Base-by-base conservation (phyloP, 2,113 vertebrate species). In the Neodon shergylaensis region DNA sequence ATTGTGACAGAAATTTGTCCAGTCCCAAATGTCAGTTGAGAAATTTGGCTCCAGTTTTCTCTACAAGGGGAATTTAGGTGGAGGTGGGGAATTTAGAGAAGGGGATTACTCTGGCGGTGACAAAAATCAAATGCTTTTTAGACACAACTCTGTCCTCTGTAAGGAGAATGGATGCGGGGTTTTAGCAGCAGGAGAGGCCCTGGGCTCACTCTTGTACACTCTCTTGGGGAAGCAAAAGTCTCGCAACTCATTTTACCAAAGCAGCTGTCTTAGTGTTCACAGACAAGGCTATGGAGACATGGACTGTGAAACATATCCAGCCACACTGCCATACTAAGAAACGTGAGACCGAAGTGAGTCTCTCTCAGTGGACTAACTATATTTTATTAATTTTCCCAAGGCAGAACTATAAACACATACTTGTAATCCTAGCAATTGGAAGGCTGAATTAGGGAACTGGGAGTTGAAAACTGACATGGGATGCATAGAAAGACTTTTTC, bases 11-110 rank as follows among this genome's bases (percentile, higher is more conserved):
- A 88, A 42, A 91, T 33, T 73, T 49, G 47, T 68, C n/a, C 76
- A 78, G 39, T 13, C n/a, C 49, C 61, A 95, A 94, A 88, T 54
- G 74, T 92, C 92, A 90, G 3, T 19, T 39, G 68, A 95, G 88
- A 96, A 77, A 73, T 36, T 5, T 13, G 47, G 0, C 19, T 74
- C 28, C 82, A 86, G 49, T 58, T 88, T 89, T 54, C 42, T 94
- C 22, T n/a, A 31, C 22, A 26, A 31, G 66, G 81, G 84, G 63
- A 24, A 79, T 58, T 68, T 70, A 22, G 17, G 36, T 21, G 36
- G 36, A 19, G 17, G 17, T 19, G 72, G 65, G 88, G 85, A 49
- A 54, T 95, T 84, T 47, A 63, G 36, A 19, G 28, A 93, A 94
- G 36, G 84, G 14, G 39, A 65, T 88, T 90, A 54, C 58, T 90